Percentiles rank a stretch among this genome's conserved stretches.
These are phyloP conservation scores for Tenthredo mesomela DNA, from an alignment of 2,888 invertebrate genomes.

Conservation along the genomic window DNA sequence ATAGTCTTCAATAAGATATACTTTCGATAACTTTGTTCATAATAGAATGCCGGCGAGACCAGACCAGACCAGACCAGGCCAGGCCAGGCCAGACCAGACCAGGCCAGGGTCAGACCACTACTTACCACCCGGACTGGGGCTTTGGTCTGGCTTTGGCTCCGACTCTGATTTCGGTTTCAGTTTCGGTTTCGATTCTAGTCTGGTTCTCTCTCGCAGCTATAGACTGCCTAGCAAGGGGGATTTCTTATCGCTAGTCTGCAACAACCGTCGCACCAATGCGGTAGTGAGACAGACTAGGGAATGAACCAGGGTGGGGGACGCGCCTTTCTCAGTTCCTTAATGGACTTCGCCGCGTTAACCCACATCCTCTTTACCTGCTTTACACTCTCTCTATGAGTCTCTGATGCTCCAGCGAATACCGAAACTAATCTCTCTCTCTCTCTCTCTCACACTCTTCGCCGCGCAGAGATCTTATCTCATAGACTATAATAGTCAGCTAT, in stretches of 20 bases:
- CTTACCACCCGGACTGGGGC: neutral
- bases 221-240: too few species aligned
- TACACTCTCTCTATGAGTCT: neutral
- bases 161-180: neutral
- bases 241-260: slow-evolving; percentile 2
- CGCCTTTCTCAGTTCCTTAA: slow-evolving; percentile 66
- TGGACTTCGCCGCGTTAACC: slow-evolving; percentile 74
- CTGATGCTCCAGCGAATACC: neutral
- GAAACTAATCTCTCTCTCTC: neutral
- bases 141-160: neutral
- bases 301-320: neutral
- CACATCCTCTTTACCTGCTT: slow-evolving; percentile 66
- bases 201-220: neutral
- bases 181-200: neutral
- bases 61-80: neutral
- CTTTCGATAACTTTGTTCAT: neutral
- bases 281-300: neutral
- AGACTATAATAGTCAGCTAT: neutral
- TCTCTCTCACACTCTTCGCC: neutral
- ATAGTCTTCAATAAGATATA: neutral
- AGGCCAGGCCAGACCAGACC: neutral
- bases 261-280: neutral
- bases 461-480: neutral
- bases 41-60: neutral
- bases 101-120: neutral